phyloP scores from a whole-genome alignment of 2,113 vertebrate genomes.

The Lagopus leucura region DNA sequence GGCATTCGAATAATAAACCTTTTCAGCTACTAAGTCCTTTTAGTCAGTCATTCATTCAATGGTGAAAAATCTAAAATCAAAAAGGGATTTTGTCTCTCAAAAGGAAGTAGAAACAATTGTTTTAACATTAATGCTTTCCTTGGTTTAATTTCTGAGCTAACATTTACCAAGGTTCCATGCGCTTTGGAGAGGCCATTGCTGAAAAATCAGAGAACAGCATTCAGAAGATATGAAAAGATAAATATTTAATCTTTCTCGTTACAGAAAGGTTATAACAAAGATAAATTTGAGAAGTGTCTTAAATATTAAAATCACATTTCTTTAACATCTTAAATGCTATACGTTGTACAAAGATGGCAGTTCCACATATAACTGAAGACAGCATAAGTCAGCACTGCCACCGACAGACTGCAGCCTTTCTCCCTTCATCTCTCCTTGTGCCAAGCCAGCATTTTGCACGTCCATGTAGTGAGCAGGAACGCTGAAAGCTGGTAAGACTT shows the following conservation, averaged over 20 bases:
- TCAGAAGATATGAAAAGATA: background rate
- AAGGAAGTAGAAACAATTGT: background rate
- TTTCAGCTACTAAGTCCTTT: background rate
- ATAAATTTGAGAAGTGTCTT: background rate
- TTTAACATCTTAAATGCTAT: background rate
- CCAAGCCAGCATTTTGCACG: too few relatives aligned
- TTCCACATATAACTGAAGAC: too few relatives aligned
- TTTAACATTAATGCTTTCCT: background rate
- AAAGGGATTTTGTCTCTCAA: background rate
- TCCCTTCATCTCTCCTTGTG: background rate
- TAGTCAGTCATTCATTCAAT: background rate
- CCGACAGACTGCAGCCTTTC: background rate
- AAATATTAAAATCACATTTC: background rate
- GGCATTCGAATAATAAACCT: background rate
- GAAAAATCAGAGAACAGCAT: background rate
- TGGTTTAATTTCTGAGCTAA: background rate
- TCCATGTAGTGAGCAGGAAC: too few relatives aligned
- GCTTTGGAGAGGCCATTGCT: background rate
- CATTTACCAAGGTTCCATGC: background rate
- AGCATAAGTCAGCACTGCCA: background rate
- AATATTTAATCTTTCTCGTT: background rate
- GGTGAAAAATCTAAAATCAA: background rate
- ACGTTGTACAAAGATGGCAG: background rate
- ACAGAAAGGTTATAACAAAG: background rate
- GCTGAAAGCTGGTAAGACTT: too few relatives aligned